phyloP scores from a whole-genome alignment of 2,797 vertebrate species.

The Acanthornis magna region DNA sequence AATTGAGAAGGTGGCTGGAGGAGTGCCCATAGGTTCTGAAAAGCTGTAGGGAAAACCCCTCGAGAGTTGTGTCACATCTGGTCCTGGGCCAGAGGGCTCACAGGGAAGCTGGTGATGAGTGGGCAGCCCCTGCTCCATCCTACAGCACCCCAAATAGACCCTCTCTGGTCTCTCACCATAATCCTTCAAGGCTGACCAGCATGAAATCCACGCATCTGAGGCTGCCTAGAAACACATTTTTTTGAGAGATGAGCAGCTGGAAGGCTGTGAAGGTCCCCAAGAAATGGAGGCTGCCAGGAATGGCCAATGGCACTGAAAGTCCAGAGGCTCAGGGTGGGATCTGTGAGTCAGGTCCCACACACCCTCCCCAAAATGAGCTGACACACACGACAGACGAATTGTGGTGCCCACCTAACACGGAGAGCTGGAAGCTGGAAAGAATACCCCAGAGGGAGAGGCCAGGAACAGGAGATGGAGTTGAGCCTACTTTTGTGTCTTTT shows the following conservation, averaged over 20 bases:
- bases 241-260: background rate
- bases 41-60: background rate
- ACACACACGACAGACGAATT: no score
- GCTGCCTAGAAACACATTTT: background rate
- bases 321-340: background rate
- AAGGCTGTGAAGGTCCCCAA: background rate
- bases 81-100: no score
- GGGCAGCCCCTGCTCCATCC: background rate
- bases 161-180: no score
- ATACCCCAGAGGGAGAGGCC: background rate
- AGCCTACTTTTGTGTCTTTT: background rate
- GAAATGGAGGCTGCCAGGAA: background rate
- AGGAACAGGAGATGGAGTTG: background rate
- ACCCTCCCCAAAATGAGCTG: background rate
- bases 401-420: accelerated
- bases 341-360: background rate
- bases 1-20: background rate
- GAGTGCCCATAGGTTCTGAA: background rate
- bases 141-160: background rate
- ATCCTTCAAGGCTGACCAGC: background rate
- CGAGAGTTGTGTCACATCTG: background rate
- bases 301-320: background rate
- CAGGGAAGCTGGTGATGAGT: background rate
- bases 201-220: background rate
- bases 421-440: background rate